Conservation (phyloP, 2,888 invertebrate genomes). For the Himalopsyche kuldschensis region DNA sequence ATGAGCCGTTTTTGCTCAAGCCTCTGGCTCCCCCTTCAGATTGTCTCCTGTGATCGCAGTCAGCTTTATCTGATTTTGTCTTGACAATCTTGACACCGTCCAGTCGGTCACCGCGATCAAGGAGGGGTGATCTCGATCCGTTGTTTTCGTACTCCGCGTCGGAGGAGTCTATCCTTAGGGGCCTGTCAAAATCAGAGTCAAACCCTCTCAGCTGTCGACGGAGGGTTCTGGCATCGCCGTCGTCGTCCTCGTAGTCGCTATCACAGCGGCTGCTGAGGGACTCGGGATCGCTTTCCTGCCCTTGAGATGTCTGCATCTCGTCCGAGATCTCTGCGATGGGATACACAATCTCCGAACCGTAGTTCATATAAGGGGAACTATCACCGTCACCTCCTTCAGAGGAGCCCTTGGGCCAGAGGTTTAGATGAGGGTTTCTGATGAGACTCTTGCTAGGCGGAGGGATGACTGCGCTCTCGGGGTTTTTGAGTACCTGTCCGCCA, state of each 20-base stretch:
- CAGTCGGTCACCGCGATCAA: slow-evolving; percentile 55
- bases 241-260: slow-evolving; percentile 65
- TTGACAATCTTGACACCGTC: slow-evolving; percentile 52
- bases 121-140: slow-evolving; percentile 70
- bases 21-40: slow-evolving; percentile 49
- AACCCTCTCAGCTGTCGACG: slow-evolving; percentile 53
- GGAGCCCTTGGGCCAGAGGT: slow-evolving; percentile 62
- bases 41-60: slow-evolving; percentile 49
- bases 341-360: slow-evolving; percentile 77
- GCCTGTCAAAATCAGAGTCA: slow-evolving; percentile 57
- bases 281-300: slow-evolving; percentile 63
- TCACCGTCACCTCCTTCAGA: slow-evolving; percentile 71
- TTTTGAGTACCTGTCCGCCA: slow-evolving; percentile 66
- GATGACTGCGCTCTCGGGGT: slow-evolving; percentile 64
- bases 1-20: slow-evolving; percentile 45
- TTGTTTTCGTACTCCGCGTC: slow-evolving; percentile 72
- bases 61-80: slow-evolving; percentile 45
- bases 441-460: slow-evolving; percentile 72
- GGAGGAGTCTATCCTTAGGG: slow-evolving; percentile 55
- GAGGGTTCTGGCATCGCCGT: slow-evolving; percentile 50
- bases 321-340: slow-evolving; percentile 85
- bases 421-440: slow-evolving; percentile 70
- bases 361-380: slow-evolving; percentile 69
- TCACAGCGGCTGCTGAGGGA: slow-evolving; percentile 62
- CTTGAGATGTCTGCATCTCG: slow-evolving; percentile 70